phyloP scores from a whole-genome alignment of 2,797 vertebrate species.

The Philypnodon macrostomus region DNA sequence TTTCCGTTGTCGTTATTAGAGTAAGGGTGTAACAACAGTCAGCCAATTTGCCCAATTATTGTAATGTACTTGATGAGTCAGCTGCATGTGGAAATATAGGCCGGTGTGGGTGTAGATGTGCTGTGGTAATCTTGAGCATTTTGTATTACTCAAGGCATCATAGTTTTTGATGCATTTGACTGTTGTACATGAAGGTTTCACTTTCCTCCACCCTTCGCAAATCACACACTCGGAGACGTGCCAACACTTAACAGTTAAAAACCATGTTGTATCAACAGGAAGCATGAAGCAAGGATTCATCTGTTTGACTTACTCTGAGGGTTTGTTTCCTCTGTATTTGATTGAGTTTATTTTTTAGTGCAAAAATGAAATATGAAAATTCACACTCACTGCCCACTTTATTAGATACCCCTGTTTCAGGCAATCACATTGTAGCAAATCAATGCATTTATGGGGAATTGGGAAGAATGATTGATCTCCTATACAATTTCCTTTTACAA shows the following conservation, averaged over 20 bases:
- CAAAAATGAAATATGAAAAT: no score
- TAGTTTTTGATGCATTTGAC: neutral
- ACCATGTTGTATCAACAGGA: slow-evolving; percentile 47
- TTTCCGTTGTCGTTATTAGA: slow-evolving; percentile 25
- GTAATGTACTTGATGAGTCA: slow-evolving; percentile 37
- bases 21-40: slow-evolving; percentile 18
- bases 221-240: slow-evolving; percentile 1
- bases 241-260: slow-evolving; percentile 21
- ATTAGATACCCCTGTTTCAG: no score
- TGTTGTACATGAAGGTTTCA: neutral
- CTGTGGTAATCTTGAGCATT: neutral
- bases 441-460: no score
- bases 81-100: neutral
- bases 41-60: neutral
- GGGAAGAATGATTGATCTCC: no score
- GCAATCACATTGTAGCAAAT: no score
- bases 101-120: neutral
- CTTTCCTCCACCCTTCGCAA: neutral
- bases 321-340: no score
- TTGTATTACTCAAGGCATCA: neutral
- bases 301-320: neutral
- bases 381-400: no score
- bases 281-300: slow-evolving; percentile 10
- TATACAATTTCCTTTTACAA: no score
- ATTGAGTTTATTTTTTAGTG: no score